Evolutionary conservation across 2,797 vertebrate species (phyloP).

Genomic region (Amphiprion clarkii): DNA sequence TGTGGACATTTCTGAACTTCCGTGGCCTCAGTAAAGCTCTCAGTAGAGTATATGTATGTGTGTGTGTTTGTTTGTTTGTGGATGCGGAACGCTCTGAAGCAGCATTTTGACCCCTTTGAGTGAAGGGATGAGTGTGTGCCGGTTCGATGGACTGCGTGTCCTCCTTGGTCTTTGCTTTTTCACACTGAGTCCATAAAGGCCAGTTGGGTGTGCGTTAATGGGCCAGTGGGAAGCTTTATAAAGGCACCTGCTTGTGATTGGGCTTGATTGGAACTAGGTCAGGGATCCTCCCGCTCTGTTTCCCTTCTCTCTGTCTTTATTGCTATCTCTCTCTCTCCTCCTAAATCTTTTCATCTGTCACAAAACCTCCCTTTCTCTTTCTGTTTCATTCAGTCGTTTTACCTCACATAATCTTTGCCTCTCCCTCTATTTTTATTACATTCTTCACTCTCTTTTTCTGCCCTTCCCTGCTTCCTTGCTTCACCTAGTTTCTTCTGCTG

Average conservation of each 20-base stretch:
- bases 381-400: slow-evolving; percentile 22
- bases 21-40: slow-evolving; percentile 48
- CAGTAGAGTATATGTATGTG: slow-evolving; percentile 24
- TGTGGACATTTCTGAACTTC: slow-evolving; percentile 64
- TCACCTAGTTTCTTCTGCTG: slow-evolving; percentile 11
- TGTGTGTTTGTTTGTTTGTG: slow-evolving; percentile 17
- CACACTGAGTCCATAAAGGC: slow-evolving; percentile 45
- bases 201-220: slow-evolving; percentile 55
- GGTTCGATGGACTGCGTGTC: slow-evolving; percentile 16
- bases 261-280: slow-evolving; percentile 67
- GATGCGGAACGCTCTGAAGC: slow-evolving; percentile 20
- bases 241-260: slow-evolving; percentile 53
- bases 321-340: slow-evolving; percentile 17
- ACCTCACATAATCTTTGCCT: not conserved
- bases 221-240: slow-evolving; percentile 45
- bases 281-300: slow-evolving; percentile 48
- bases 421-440: not conserved
- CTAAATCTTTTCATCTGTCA: slow-evolving; percentile 31
- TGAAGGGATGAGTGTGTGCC: slow-evolving; percentile 42
- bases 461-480: not conserved
- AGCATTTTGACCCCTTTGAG: slow-evolving; percentile 43
- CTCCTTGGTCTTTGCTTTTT: slow-evolving; percentile 27
- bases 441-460: not conserved
- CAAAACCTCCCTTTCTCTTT: slow-evolving; percentile 28
- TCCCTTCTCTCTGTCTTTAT: not conserved